A percentile compares a stretch with the other conserved stretches of the same genome.
These are phyloP conservation scores for Seladonia tumulorum DNA, from an alignment of 2,888 invertebrate species.

Conservation along the genomic window DNA sequence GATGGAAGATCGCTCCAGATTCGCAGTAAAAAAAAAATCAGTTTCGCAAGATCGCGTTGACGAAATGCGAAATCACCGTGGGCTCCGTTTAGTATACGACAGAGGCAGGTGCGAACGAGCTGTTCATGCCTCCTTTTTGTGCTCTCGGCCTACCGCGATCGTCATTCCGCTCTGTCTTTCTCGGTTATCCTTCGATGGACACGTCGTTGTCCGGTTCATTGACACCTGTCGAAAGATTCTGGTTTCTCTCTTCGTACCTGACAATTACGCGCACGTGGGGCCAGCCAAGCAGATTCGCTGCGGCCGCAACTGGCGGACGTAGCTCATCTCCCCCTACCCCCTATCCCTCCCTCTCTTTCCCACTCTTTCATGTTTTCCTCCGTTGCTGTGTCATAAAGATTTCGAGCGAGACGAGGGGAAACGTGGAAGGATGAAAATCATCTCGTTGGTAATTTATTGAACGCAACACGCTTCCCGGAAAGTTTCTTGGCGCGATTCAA, in stretches of 20 bases:
- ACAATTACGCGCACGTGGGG: constrained; percentile 74
- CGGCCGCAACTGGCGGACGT: constrained; percentile 54
- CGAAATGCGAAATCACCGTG: constrained; percentile 70
- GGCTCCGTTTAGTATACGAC: constrained; percentile 56
- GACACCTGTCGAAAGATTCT: constrained; percentile 81
- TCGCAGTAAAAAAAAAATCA: constrained; percentile 49
- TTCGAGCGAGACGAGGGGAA: background rate
- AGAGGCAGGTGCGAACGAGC: constrained; percentile 70
- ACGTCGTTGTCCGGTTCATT: constrained; percentile 75
- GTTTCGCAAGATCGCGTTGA: constrained; percentile 50
- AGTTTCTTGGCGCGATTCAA: background rate
- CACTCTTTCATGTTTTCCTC: background rate
- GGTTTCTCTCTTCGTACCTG: constrained; percentile 74
- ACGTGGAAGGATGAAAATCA: constrained; percentile 16
- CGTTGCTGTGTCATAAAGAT: constrained; percentile 38
- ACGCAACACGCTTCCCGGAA: background rate
- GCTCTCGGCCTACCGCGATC: constrained; percentile 41
- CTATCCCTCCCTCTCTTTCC: background rate
- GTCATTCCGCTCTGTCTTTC: constrained; percentile 55
- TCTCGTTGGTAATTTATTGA: constrained; percentile 22
- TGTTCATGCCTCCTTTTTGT: constrained; percentile 44
- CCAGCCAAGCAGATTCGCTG: constrained; percentile 48
- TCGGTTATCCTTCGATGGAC: constrained; percentile 73
- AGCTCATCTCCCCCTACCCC: background rate
- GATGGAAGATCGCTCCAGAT: background rate